Evolutionary conservation across 2,888 invertebrate genomes (phyloP).

Genomic region (Adela reaumurella): DNA sequence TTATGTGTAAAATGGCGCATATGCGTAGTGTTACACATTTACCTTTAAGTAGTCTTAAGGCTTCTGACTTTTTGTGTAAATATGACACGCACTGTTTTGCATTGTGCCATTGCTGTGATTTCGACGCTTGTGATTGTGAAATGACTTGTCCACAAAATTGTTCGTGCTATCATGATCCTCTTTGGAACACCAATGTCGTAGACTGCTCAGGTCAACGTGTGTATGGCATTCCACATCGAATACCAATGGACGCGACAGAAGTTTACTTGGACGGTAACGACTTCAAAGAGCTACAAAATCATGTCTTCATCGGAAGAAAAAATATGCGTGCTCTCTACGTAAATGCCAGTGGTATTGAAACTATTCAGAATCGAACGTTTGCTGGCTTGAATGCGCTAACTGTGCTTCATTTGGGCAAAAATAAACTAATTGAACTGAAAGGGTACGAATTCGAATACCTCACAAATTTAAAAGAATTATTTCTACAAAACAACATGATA

Average conservation of each 20-base stretch:
- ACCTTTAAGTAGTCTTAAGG: constrained; percentile 70
- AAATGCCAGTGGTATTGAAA: constrained; percentile 79
- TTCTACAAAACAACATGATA: constrained; percentile 81
- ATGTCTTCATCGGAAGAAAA: constrained; percentile 86
- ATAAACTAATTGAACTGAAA: constrained; percentile 72
- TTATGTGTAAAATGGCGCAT: constrained; percentile 84
- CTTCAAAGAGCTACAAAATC: constrained; percentile 76
- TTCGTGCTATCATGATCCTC: constrained; percentile 91
- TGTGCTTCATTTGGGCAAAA: constrained; percentile 81
- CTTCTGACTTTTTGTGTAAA: constrained; percentile 85
- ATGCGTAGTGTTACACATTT: constrained; percentile 77
- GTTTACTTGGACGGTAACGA: constrained; percentile 90
- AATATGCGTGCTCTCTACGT: constrained; percentile 83
- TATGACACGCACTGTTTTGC: constrained; percentile 93
- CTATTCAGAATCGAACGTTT: constrained; percentile 86
- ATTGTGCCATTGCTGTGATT: constrained; percentile 93
- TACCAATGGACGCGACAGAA: constrained; percentile 94
- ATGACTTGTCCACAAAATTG: constrained; percentile 94
- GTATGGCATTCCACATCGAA: constrained; percentile 73
- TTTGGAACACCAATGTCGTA: constrained; percentile 90
- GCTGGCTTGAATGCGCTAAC: constrained; percentile 77
- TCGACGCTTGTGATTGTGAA: constrained; percentile 94
- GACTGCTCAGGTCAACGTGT: constrained; percentile 83
- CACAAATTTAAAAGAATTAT: constrained; percentile 73
- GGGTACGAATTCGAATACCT: constrained; percentile 85